Base-by-base conservation (phyloP, 2,888 invertebrate genomes). In the Ectobius pallidus region DNA sequence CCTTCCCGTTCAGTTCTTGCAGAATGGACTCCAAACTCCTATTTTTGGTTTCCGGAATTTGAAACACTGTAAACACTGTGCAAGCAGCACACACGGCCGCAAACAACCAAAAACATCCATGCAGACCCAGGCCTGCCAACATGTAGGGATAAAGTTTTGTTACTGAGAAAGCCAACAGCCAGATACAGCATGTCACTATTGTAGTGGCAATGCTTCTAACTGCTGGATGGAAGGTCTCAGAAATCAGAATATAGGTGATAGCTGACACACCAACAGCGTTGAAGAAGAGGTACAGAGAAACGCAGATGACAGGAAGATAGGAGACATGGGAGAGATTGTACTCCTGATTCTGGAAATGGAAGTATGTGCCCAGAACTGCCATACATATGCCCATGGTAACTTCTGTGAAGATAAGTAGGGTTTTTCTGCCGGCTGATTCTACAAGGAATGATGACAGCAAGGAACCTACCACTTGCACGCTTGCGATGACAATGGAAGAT, bases 311-410 rank as follows among this genome's bases (percentile, higher is more conserved):
- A 74, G 88, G 86, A 73, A 88, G 86, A 78, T 87, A 83, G 0
- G 16, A n/a, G 3, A 46, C 7, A 46, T 88, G 85, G 0, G 89
- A 89, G 3, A 90, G 80, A 4, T 85, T 79, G 0, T 90, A 90
- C 76, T 90, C 46, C n/a, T n/a, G 46, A 4, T 46, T 9, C n/a
- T 46, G 46, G 11, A 14, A 46, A n/a, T 46, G n/a, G 18, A 46
- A 46, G 46, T 46, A 46, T 11, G 46, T 46, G 11, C 46, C 46
- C n/a, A 46, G n/a, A 9, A 3, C n/a, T 46, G 9, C 46, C 46
- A 46, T 14, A 46, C 46, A 46, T 3, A 46, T n/a, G 4, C 11
- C 18, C 18, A 46, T n/a, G 3, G 18, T 4, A n/a, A 46, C n/a
- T n/a, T 46, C 9, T 46, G 16, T 4, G 9, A n/a, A 4, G 4